Evolutionary conservation across 2,113 vertebrate genomes (phyloP), one percentile per base, ranked within the genome.

Genomic region (Phaetusa simplex): DNA sequence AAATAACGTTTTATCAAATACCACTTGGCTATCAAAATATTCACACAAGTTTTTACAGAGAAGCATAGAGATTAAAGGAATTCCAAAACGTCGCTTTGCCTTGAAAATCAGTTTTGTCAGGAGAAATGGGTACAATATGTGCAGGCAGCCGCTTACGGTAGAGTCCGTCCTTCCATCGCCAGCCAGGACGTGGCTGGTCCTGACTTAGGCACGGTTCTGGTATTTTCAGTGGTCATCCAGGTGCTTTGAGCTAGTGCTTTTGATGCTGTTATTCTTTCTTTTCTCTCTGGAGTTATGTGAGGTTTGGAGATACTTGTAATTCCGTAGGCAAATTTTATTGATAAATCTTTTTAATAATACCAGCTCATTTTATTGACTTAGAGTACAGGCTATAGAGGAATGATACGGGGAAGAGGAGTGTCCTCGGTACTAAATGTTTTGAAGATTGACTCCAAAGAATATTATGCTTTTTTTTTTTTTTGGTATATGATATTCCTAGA

Each of bases 131-230:
- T 64, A 4, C 32, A 65, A 38, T 3, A 18, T 11, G 11, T 3
- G 2, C 11, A 53, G 11, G 4, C 7, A 11, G 56, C 72, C 1
- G 4, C 43, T 43, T 34, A 47, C 13, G 14, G 3, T 4, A 34
- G 20, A 56, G 23, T 30, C 12, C 5, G 8, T 74, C 32, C 29
- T 53, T 77, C 23, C 5, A 1, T 71, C 52, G 21, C 20, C 14
- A 49, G 30, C 12, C 24, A 45, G 32, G 16, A 21, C 7, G 3
- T 9, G 10, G 20, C 23, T 71, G 13, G 5, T 59, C 17, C 20
- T 42, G 21, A 29, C 9, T 66, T 36, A 30, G 2, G 91, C 10
- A 23, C 27, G 15, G 2, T 43, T 86, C 50, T 61, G 18, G 42
- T 24, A 10, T 14, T 58, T 53, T 53, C 7, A 43, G 4, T 40